Conservation (phyloP, 2,113 vertebrate species). For the Arenaria interpres region DNA sequence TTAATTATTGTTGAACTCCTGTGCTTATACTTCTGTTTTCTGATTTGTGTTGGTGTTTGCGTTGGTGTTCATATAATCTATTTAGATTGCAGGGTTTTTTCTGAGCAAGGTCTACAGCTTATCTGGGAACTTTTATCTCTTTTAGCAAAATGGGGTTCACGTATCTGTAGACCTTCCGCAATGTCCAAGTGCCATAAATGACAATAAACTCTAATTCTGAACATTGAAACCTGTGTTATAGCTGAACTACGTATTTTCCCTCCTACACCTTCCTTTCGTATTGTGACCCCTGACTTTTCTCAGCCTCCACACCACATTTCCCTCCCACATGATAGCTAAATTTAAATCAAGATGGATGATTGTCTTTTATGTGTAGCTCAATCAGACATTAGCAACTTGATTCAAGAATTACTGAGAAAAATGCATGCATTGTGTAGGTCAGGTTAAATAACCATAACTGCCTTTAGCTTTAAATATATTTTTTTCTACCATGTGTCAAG, state of each 20-base stretch:
- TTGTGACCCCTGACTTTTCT: neutral
- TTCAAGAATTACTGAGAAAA: neutral
- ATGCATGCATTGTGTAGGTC: neutral
- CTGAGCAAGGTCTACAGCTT: neutral
- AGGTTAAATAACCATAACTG: neutral
- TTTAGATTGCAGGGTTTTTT: neutral
- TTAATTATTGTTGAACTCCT: neutral
- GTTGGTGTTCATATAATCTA: neutral
- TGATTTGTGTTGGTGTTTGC: neutral
- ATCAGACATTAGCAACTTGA: neutral
- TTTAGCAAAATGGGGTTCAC: neutral
- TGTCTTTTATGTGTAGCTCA: neutral
- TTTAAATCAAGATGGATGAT: neutral
- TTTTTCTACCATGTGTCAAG: neutral
- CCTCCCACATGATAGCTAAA: neutral
- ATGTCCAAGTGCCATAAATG: neutral
- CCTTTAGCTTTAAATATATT: neutral
- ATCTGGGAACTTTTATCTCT: neutral
- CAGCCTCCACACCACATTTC: constrained; percentile 29
- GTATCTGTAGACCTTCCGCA: neutral
- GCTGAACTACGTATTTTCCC: neutral
- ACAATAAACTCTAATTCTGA: constrained; percentile 7
- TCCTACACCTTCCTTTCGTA: constrained; percentile 28
- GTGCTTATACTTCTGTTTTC: neutral
- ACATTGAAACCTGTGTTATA: neutral